Conservation (phyloP, 1,140 invertebrate species). For the Arion vulgaris region DNA sequence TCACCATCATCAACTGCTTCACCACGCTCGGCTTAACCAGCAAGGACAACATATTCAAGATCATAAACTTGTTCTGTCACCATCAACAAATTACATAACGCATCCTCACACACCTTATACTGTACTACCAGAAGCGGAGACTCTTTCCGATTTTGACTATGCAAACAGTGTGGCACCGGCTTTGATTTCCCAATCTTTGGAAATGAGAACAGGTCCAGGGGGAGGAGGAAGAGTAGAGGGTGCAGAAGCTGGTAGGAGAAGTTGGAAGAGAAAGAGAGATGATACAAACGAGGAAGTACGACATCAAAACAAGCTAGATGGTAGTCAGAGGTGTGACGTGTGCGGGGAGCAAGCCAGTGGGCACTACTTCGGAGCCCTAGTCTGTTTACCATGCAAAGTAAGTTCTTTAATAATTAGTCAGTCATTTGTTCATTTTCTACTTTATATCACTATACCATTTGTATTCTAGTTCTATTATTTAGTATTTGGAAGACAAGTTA, state of each 20-base stretch:
- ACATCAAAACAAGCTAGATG: background rate
- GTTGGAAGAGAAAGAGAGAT: conserved; percentile 26
- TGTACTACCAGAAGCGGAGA: background rate
- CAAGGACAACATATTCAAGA: conserved; percentile 14
- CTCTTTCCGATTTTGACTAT: background rate
- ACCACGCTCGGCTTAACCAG: background rate
- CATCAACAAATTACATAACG: background rate
- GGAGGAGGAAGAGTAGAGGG: conserved; percentile 12
- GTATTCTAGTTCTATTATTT: no score
- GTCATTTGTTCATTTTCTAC: no score
- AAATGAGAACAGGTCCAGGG: conserved; percentile 7
- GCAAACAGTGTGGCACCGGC: background rate
- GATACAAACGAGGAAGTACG: conserved; percentile 9
- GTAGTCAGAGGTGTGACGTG: conserved; percentile 51
- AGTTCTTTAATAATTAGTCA: background rate
- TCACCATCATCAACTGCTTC: conserved; percentile 7
- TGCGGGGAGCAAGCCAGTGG: conserved; percentile 72
- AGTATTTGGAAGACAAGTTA: no score
- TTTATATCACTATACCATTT: no score
- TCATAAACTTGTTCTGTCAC: conserved; percentile 4
- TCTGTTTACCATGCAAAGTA: conserved; percentile 73
- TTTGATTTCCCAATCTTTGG: conserved; percentile 8
- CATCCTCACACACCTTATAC: background rate
- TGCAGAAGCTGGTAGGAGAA: background rate
- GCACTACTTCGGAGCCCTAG: conserved; percentile 73